phyloP scores from a whole-genome alignment of 2,888 invertebrate species.

The Cactoblastis cactorum region DNA sequence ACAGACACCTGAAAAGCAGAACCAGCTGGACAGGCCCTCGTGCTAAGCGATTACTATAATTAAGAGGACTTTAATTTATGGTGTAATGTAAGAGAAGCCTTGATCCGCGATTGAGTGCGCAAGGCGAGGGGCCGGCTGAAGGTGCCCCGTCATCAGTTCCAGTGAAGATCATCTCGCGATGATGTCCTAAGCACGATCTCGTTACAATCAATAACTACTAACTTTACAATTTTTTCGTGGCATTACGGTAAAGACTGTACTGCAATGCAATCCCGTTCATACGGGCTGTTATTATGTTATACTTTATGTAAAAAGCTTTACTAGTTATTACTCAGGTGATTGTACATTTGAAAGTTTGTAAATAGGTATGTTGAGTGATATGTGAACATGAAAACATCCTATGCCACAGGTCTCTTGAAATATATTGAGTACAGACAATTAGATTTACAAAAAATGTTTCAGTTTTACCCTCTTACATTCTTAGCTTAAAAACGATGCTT shows the following conservation, averaged over 20 bases:
- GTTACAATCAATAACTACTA: slow-evolving; percentile 74
- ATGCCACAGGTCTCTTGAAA: slow-evolving; percentile 20
- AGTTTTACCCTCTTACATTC: slow-evolving; percentile 45
- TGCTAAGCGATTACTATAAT: slow-evolving; percentile 58
- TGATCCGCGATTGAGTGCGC: slow-evolving; percentile 26
- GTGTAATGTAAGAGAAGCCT: slow-evolving; percentile 52
- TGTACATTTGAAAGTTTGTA: slow-evolving; percentile 66
- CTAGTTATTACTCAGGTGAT: slow-evolving; percentile 65
- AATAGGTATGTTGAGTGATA: slow-evolving; percentile 65
- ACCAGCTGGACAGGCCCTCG: slow-evolving; percentile 80
- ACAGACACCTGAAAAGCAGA: slow-evolving; percentile 82
- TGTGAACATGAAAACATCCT: slow-evolving; percentile 35
- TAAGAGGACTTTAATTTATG: slow-evolving; percentile 66
- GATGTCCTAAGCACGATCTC: slow-evolving; percentile 77
- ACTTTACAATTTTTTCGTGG: slow-evolving; percentile 67
- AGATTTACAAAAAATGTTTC: slow-evolving; percentile 42
- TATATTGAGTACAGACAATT: slow-evolving; percentile 26
- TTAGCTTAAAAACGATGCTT: slow-evolving; percentile 77
- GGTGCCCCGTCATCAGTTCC: slow-evolving; percentile 52
- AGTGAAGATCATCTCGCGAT: slow-evolving; percentile 67
- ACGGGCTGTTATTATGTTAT: slow-evolving; percentile 61
- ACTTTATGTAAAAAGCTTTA: slow-evolving; percentile 77
- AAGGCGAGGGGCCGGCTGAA: slow-evolving; percentile 31
- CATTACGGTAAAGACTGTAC: slow-evolving; percentile 73
- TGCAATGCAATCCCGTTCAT: slow-evolving; percentile 64